These are phyloP conservation scores for Brachyalestes nurse DNA, from an alignment of 2,797 vertebrate species.

Conservation along the genomic window DNA sequence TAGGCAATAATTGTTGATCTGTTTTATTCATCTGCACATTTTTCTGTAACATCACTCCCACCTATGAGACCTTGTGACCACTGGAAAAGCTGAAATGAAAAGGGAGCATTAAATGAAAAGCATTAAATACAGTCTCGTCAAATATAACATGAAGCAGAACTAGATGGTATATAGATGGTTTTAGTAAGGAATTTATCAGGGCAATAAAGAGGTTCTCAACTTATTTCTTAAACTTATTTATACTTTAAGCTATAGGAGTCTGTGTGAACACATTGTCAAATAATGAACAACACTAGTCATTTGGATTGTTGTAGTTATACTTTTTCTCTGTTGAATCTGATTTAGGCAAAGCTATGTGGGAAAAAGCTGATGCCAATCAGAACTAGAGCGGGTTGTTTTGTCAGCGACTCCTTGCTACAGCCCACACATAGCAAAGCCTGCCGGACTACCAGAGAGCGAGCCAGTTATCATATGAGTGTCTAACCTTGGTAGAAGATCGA, in stretches of 20 bases:
- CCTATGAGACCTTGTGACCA: not conserved
- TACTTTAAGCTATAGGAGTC: not conserved
- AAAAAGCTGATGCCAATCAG: not conserved
- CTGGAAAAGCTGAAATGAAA: conserved; percentile 16
- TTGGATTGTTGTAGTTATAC: not conserved
- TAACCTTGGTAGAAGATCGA: not conserved
- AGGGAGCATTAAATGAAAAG: not conserved
- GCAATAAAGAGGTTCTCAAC: not conserved
- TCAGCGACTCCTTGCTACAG: too few relatives aligned
- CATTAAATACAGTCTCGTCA: not conserved
- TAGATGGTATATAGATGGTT: not conserved
- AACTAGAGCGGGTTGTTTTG: too few relatives aligned
- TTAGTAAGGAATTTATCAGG: not conserved
- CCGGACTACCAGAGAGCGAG: not conserved
- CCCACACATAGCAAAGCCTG: not conserved
- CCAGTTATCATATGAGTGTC: not conserved
- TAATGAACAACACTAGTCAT: too few relatives aligned
- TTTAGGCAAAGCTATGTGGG: not conserved
- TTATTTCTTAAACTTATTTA: not conserved
- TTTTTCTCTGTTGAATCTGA: not conserved
- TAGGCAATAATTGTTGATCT: not conserved
- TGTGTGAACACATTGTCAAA: too few relatives aligned
- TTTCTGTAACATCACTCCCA: not conserved
- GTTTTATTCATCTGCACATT: not conserved
- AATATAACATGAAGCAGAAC: not conserved